Evolutionary conservation across 2,797 vertebrate genomes (phyloP).

Genomic region (Eulemur mongoz): DNA sequence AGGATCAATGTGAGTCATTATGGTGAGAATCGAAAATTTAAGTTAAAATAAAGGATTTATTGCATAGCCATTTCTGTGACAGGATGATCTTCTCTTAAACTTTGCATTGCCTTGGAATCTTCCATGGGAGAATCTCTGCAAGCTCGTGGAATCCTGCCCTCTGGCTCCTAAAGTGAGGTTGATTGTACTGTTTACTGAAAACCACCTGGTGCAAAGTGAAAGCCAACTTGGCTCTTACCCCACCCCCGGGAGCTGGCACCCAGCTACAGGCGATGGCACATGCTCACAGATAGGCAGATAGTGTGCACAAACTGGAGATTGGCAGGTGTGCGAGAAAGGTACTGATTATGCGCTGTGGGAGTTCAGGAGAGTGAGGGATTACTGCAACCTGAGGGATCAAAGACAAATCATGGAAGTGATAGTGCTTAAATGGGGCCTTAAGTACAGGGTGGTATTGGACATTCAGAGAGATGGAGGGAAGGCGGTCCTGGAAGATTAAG

Average conservation of each 20-base stretch:
- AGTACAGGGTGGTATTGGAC: neutral
- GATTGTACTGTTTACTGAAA: neutral
- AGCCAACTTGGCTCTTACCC: neutral
- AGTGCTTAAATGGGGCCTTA: neutral
- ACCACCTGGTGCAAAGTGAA: neutral
- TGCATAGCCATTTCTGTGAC: neutral
- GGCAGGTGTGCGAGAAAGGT: neutral
- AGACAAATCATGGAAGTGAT: neutral
- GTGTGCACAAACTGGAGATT: rapidly evolving
- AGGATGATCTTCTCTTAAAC: neutral
- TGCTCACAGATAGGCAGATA: neutral
- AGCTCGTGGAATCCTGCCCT: neutral
- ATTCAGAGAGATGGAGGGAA: neutral
- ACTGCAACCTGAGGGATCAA: neutral
- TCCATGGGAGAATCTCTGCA: neutral
- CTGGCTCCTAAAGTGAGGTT: neutral
- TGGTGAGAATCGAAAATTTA: neutral
- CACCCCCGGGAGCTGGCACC: neutral
- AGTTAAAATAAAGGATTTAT: neutral
- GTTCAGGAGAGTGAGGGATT: neutral
- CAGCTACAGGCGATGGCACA: neutral
- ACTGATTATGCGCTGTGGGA: neutral
- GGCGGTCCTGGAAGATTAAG: conserved; percentile 2
- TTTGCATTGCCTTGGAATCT: neutral
- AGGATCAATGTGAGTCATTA: neutral